Base-by-base conservation (phyloP, 2,113 vertebrate species). In the Phalacrocorax pelagicus region DNA sequence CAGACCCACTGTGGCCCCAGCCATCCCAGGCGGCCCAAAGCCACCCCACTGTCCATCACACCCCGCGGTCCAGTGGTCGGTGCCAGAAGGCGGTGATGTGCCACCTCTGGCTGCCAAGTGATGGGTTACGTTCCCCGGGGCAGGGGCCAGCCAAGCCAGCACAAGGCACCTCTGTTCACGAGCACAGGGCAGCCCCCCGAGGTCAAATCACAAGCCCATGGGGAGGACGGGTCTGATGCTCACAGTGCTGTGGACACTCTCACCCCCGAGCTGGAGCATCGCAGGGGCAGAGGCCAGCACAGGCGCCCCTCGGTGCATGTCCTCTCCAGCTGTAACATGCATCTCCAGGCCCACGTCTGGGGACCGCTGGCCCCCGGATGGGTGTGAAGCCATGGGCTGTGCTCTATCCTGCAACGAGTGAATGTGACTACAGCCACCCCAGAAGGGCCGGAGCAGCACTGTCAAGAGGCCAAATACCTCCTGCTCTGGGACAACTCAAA, bases 401-500 rank as follows among this genome's bases (percentile, higher is more conserved):
- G 72, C 51, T 74, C 34, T 29, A 9, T 49, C 38, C 55, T 49
- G 27, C 61, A 84, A 72, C 2, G 9, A 91, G 89, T 77, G 82
- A 79, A 88, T 2, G 2, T 47, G 47, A 75, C 65, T 87, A 67
- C 0, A 3, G 49, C 29, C 86, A 65, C 19, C 20, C 79, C 65
- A 51, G 69, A 32, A 94, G 51, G 47, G 42, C 66, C 11, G 13
- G 62, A 92, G 89, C 59, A 91, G 79, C 66, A 62, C 67, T 55
- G 77, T 51, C 81, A 91, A 61, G 75, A 78, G 61, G 66, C 75
- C 83, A 92, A 93, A 87, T 36, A 84, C 65, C 77, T 94, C 5
- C 5, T 81, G 79, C 71, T 89, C 71, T 94, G 90, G 77, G 77
- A 96, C 80, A 92, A 87, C 87, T 93, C 93, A 88, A 88, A 92